These are phyloP conservation scores for Trilocha varians DNA, from an alignment of 2,888 invertebrate species.

Conservation along the genomic window DNA sequence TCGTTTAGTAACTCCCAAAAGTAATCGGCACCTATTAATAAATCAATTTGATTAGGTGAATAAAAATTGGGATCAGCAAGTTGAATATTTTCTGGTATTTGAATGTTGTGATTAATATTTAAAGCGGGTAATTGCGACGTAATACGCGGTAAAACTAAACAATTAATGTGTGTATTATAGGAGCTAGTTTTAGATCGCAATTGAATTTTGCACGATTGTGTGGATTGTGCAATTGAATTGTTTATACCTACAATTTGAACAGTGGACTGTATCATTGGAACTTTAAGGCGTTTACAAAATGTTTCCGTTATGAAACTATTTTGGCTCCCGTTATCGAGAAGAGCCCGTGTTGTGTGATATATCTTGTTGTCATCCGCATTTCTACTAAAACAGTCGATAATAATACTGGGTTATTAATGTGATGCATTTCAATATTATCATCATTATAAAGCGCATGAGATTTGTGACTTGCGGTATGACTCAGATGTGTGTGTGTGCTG, in stretches of 20 bases:
- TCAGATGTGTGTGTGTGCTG: too few relatives aligned
- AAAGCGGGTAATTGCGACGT: not conserved
- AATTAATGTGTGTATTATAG: not conserved
- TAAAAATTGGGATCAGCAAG: too few relatives aligned
- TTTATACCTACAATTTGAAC: constrained; percentile 5
- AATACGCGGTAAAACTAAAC: constrained; percentile 1
- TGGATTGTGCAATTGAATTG: constrained; percentile 4
- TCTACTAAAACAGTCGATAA: not conserved
- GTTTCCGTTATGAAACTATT: constrained; percentile 6
- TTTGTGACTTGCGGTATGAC: too few relatives aligned
- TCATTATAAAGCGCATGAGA: too few relatives aligned
- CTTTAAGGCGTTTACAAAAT: constrained; percentile 5
- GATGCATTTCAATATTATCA: too few relatives aligned
- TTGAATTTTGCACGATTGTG: not conserved
- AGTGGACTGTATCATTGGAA: constrained; percentile 7
- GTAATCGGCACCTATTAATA: too few relatives aligned
- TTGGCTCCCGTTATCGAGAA: constrained; percentile 9
- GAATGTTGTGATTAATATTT: too few relatives aligned
- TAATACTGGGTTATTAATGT: too few relatives aligned
- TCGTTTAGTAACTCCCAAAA: not conserved
- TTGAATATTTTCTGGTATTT: too few relatives aligned
- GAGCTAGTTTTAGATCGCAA: not conserved
- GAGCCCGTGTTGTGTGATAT: constrained; percentile 7
- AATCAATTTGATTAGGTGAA: too few relatives aligned
- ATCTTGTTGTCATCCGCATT: not conserved